Percentiles rank a stretch among this genome's conserved stretches.
Conservation (phyloP, 2,888 invertebrate genomes). For the Dorcus hopei region DNA sequence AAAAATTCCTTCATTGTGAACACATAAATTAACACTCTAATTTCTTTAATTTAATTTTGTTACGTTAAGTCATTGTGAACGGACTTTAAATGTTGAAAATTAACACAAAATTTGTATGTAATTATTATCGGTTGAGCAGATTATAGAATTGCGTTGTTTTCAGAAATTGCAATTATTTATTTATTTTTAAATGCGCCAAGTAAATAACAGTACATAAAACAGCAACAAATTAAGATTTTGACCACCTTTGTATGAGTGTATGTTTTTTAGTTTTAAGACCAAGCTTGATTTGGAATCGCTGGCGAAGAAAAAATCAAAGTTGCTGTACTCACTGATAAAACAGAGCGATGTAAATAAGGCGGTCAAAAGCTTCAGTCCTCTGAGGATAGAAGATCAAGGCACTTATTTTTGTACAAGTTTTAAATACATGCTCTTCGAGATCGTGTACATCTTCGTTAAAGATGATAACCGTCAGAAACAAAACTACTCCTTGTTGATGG, state of each 20-base stretch:
- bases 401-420: constrained; percentile 43
- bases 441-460: constrained; percentile 37
- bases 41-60: no score
- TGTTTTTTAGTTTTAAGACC: constrained; percentile 21
- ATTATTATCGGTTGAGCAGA: no score
- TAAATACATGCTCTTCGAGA: constrained; percentile 39
- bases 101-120: no score
- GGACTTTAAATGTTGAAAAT: no score
- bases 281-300: constrained; percentile 26
- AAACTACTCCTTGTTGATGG: neutral
- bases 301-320: constrained; percentile 19
- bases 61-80: no score
- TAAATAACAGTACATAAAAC: no score
- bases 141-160: no score
- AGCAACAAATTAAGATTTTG: no score
- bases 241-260: neutral
- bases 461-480: constrained; percentile 13
- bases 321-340: constrained; percentile 20
- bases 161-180: no score
- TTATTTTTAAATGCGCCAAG: no score
- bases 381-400: constrained; percentile 39
- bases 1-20: no score
- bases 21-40: no score
- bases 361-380: constrained; percentile 37
- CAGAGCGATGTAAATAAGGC: constrained; percentile 36